These are phyloP conservation scores for Hyperoodon ampullatus DNA, from an alignment of 2,113 vertebrate genomes.

Conservation along the genomic window DNA sequence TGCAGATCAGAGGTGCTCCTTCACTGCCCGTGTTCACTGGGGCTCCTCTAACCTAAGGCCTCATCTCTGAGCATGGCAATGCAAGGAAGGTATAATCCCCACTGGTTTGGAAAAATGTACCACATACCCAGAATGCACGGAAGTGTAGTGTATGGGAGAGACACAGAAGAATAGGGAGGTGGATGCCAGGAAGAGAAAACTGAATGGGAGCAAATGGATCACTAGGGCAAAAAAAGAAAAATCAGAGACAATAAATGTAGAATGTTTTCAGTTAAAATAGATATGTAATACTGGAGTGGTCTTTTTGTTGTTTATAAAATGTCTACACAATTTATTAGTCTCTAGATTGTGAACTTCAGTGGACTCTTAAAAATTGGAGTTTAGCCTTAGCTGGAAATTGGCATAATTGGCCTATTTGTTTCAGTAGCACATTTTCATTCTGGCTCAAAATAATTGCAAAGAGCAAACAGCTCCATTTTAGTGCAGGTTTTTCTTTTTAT, in stretches of 20 bases:
- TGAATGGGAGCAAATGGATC: neutral
- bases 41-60: neutral
- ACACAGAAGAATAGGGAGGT: neutral
- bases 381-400: slow-evolving; percentile 14
- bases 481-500: neutral
- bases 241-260: neutral
- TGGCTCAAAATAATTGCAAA: slow-evolving; percentile 56
- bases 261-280: slow-evolving; percentile 40
- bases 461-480: slow-evolving; percentile 6
- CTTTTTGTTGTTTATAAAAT: slow-evolving; percentile 42
- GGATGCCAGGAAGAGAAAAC: slow-evolving; percentile 16
- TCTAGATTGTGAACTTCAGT: neutral
- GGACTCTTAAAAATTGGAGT: neutral
- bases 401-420: neutral
- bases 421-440: slow-evolving; percentile 1
- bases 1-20: neutral
- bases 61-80: neutral
- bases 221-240: neutral
- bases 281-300: neutral
- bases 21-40: neutral
- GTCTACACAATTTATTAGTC: slow-evolving; percentile 15
- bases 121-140: neutral
- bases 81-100: neutral
- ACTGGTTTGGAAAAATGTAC: neutral
- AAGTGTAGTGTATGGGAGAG: neutral